Conservation (phyloP, 2,888 invertebrate species). For the Papilio elwesi region DNA sequence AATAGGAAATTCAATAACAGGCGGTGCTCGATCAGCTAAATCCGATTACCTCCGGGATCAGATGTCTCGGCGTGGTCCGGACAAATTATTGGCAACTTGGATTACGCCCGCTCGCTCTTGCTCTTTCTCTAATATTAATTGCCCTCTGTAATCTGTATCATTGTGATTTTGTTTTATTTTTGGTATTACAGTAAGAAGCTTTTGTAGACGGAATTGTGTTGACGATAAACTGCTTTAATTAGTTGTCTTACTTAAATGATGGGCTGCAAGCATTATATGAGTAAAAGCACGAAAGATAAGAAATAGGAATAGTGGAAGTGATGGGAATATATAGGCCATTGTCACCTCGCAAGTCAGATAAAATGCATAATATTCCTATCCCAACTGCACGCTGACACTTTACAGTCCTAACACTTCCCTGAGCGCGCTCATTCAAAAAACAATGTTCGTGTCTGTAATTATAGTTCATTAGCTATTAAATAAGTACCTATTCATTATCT, state of each 20-base stretch:
- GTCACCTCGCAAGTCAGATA: too few relatives aligned
- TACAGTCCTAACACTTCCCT: too few relatives aligned
- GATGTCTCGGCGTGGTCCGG: conserved; percentile 68
- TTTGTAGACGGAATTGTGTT: not conserved
- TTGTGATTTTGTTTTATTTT: conserved; percentile 47
- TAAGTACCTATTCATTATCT: not conserved
- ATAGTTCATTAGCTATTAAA: not conserved
- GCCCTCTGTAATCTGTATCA: conserved; percentile 54
- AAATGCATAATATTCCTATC: too few relatives aligned
- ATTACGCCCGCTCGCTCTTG: conserved; percentile 57
- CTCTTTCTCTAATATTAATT: conserved; percentile 63
- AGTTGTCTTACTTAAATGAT: too few relatives aligned
- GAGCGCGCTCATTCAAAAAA: too few relatives aligned
- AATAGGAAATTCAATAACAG: conserved; percentile 76
- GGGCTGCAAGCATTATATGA: too few relatives aligned
- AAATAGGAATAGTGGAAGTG: too few relatives aligned
- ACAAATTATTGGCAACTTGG: conserved; percentile 71
- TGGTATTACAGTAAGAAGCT: not conserved
- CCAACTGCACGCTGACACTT: too few relatives aligned
- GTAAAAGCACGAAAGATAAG: too few relatives aligned
- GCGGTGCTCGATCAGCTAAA: conserved; percentile 77
- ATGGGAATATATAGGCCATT: too few relatives aligned
- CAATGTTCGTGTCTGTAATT: not conserved
- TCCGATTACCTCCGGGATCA: conserved; percentile 79
- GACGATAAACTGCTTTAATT: not conserved